A percentile compares a stretch with the other conserved stretches of the same genome.
Conservation (phyloP, 1,140 invertebrate genomes). For the Drosophila arawakana region DNA sequence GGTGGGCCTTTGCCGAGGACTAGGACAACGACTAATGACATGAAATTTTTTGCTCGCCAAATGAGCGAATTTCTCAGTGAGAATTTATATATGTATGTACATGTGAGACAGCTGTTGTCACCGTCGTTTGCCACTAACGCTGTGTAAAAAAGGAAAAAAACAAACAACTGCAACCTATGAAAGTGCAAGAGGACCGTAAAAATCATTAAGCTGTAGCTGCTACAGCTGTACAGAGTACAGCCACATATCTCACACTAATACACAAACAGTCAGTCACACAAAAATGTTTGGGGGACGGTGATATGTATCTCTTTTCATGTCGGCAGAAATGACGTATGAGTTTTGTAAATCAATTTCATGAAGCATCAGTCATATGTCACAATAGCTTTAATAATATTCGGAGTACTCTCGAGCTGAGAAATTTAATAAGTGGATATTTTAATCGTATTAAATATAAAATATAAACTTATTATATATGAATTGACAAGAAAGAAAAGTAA, state of each 20-base stretch:
- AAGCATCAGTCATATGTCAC: slow-evolving; percentile 65
- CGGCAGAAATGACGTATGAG: slow-evolving; percentile 70
- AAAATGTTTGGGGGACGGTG: slow-evolving; percentile 12
- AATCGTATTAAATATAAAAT: not conserved
- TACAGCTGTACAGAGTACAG: slow-evolving; percentile 21
- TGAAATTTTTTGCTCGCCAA: slow-evolving; percentile 74
- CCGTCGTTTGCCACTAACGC: slow-evolving; percentile 74
- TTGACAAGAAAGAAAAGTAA: not conserved
- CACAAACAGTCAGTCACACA: slow-evolving; percentile 11
- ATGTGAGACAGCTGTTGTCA: slow-evolving; percentile 60
- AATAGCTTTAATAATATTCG: slow-evolving; percentile 60
- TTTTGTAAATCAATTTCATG: slow-evolving; percentile 68
- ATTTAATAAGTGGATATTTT: slow-evolving; percentile 36
- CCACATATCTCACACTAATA: slow-evolving; percentile 31
- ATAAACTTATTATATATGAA: not conserved
- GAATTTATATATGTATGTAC: not conserved
- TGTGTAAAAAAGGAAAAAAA: slow-evolving; percentile 35
- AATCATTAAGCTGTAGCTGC: slow-evolving; percentile 77
- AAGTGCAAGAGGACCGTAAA: slow-evolving; percentile 71
- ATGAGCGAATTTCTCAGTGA: slow-evolving; percentile 51
- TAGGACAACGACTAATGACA: slow-evolving; percentile 76
- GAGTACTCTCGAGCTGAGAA: not conserved
- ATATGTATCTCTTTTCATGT: slow-evolving; percentile 38
- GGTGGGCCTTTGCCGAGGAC: slow-evolving; percentile 7
- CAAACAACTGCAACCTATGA: slow-evolving; percentile 59